Evolutionary conservation across 2,113 vertebrate genomes (phyloP).

Genomic region (Lagopus muta): DNA sequence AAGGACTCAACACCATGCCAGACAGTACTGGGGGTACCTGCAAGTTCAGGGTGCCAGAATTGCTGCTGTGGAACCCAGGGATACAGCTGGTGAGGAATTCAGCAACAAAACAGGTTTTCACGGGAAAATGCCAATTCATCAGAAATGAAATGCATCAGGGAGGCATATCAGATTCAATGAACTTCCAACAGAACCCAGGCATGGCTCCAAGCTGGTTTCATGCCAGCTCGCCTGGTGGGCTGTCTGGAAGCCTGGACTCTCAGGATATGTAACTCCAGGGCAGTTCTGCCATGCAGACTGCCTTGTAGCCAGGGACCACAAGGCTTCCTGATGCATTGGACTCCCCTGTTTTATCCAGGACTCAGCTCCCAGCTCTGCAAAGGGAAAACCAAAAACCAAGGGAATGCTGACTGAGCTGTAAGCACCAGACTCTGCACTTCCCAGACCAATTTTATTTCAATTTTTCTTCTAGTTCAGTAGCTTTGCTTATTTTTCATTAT

Average conservation of each 20-base stretch:
- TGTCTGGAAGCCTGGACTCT: conserved; percentile 29
- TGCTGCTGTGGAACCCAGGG: not conserved
- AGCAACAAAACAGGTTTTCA: conserved; percentile 58
- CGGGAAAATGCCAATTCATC: conserved; percentile 61
- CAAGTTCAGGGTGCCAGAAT: not conserved
- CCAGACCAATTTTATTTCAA: not conserved
- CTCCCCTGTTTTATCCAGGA: not conserved
- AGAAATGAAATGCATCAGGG: conserved; percentile 48
- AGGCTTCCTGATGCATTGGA: conserved; percentile 20
- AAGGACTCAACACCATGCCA: not conserved
- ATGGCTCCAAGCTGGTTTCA: conserved; percentile 37
- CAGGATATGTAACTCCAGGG: not conserved
- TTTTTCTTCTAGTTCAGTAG: not conserved
- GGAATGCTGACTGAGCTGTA: conserved; percentile 22
- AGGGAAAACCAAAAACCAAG: conserved; percentile 1
- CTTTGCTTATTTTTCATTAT: conserved; percentile 19
- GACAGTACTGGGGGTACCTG: not conserved
- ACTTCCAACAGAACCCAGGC: conserved; percentile 47
- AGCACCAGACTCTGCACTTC: not conserved
- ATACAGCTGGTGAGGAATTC: conserved; percentile 23
- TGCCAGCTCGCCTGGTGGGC: conserved; percentile 60
- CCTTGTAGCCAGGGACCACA: conserved; percentile 32
- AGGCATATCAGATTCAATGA: conserved; percentile 17
- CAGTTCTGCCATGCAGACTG: not conserved
- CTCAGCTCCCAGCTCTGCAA: not conserved